These are phyloP conservation scores for Eledone cirrhosa DNA, from an alignment of 2,888 invertebrate genomes.

Conservation along the genomic window DNA sequence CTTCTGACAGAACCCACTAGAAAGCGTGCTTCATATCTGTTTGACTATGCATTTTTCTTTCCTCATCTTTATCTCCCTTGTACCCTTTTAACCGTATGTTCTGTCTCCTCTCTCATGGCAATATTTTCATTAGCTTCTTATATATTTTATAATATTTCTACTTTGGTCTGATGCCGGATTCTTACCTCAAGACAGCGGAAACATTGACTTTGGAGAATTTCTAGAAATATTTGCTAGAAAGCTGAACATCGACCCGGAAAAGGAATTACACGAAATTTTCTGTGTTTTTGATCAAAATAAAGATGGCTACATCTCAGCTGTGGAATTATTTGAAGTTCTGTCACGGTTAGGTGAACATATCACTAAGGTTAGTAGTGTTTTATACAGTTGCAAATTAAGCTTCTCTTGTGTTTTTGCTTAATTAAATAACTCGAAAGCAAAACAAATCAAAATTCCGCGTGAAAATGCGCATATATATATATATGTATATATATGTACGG, in stretches of 20 bases:
- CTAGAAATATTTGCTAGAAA: conserved; percentile 58
- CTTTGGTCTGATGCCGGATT: neutral
- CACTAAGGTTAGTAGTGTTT: conserved; percentile 43
- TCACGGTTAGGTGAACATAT: conserved; percentile 55
- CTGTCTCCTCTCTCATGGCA: too few species aligned
- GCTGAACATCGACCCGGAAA: conserved; percentile 56
- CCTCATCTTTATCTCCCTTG: too few species aligned
- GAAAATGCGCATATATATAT: too few species aligned
- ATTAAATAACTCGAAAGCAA: too few species aligned
- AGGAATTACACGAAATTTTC: conserved; percentile 60
- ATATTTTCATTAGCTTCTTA: too few species aligned
- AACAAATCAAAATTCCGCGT: too few species aligned
- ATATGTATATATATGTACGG: too few species aligned
- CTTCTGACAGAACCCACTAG: too few species aligned
- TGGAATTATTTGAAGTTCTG: conserved; percentile 55
- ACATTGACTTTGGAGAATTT: conserved; percentile 62
- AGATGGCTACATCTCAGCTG: conserved; percentile 58
- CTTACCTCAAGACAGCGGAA: conserved; percentile 51
- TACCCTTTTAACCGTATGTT: too few species aligned
- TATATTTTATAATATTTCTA: too few species aligned
- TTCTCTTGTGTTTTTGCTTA: neutral
- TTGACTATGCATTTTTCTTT: too few species aligned
- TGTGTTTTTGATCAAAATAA: conserved; percentile 58
- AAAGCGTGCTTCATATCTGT: too few species aligned
- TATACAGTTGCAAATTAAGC: neutral